Base-by-base conservation (phyloP, 2,113 vertebrate species). In the Prionailurus bengalensis region DNA sequence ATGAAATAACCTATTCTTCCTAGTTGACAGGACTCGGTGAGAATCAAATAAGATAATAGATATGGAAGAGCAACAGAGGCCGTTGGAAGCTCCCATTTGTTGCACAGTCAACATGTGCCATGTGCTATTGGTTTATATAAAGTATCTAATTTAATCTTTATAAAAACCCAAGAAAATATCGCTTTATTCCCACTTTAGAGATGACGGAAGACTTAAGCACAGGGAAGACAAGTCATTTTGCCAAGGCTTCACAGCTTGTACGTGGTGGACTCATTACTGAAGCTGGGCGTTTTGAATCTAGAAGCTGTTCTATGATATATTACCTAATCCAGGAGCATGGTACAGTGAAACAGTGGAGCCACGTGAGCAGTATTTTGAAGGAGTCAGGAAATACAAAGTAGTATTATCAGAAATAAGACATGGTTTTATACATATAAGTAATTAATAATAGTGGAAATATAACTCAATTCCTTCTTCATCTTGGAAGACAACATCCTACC, bases 31-130 rank as follows among this genome's bases (percentile, higher is more conserved):
- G 23, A 7, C 23, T 91, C 70, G 23, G 89, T 48, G 33, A 92
- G 29, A 95, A n/a, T 94, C 80, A 92, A 74, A 70, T 78, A 68
- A 91, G 73, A 36, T 80, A 33, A 51, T 42, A 58, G 66, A 36
- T 83, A 2, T 31, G 19, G 61, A 70, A 87, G 23, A n/a, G 10
- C 68, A 51, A 3, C 14, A 31, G 1, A 16, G 42, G 58, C 42
- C 45, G 4, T 29, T 66, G 51, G 45, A 25, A 58, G 31, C 3
- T 85, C 58, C 29, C 4, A 17, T 45, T 48, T 39, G 80, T n/a
- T 96, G 23, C 1, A 48, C 23, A 5, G 29, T 65, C 33, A 58
- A 16, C 55, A 63, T 17, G 27, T 33, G n/a, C 48, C 25, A 63
- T 23, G 17, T 0, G 4, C 33, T 68, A 6, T 7, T 83, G 91